Base-by-base conservation (phyloP, 2,888 invertebrate genomes). In the Maniola hyperantus region DNA sequence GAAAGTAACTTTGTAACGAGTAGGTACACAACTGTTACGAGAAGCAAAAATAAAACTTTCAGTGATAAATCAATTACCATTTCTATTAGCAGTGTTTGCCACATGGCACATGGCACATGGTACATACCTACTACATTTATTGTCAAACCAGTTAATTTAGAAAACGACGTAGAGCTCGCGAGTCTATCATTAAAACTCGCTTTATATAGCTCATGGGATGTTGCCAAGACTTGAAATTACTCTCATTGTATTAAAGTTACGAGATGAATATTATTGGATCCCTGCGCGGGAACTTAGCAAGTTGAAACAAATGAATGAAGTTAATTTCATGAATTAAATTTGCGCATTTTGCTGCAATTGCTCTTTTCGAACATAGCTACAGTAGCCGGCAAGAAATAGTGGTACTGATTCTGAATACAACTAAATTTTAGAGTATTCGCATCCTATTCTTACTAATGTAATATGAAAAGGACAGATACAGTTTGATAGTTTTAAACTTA, bases 211-310 rank as follows among this genome's bases (percentile, higher is more conserved):
- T 58, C 53, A 33, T 18, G 53, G 53, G 64, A 15, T 61, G 53
- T 58, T 72, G 72, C 72, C 72, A 71, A 71, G 20, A 60, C 39
- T 61, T 64, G 51, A 61, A 65, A 69, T 58, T 61, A 58, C 61
- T 42, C 18, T 57, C 61, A 62, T 69, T 69, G 64, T 69, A 64
- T 69, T 60, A 18, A 61, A 66, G 66, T 57, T 51, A 61, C 62
- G 62, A 60, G 26, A 63, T 10, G 20, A 46, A 54, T 50, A 57
- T 63, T 54, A 50, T 66, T 57, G 66, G 60, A 67, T 60, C 50
- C 20, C 46, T 34, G 15, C 61, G 39, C 20, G 61, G 34, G n/a
- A 53, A 46, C 15, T 55, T 61, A 55, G 58, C 26, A 62, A 15
- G 46, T 48, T 15, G 1, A 18, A 53, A 51, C 26, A 26, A 26